Evolutionary conservation across 2,113 vertebrate species (phyloP).

Genomic region (Daboia siamensis): DNA sequence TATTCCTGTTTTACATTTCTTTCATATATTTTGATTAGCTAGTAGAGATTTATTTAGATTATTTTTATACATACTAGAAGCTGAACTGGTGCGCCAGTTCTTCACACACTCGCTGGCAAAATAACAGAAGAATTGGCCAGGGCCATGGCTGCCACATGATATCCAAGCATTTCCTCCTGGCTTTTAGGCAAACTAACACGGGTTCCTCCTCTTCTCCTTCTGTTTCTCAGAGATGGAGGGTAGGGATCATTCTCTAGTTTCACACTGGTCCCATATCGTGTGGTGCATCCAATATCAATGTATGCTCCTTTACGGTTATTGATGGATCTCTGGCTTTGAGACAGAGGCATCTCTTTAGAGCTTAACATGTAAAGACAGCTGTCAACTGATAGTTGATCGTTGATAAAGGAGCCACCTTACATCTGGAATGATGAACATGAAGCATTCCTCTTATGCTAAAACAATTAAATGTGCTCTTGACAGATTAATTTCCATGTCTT

Average conservation of each 20-base stretch:
- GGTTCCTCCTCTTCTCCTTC: not conserved
- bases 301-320: not conserved
- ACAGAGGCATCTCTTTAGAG: not conserved
- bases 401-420: conserved; percentile 47
- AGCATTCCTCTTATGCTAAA: conserved; percentile 62
- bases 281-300: not conserved
- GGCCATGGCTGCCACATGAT: not conserved
- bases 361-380: conserved; percentile 4
- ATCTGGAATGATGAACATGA: conserved; percentile 64
- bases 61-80: not conserved
- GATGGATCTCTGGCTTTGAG: not conserved
- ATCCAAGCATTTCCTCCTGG: not conserved
- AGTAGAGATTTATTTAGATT: not conserved
- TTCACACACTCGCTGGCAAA: not conserved
- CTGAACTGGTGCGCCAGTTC: not conserved
- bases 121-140: not conserved
- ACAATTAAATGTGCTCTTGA: conserved; percentile 56
- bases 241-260: not conserved
- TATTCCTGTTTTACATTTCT: not conserved
- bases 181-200: not conserved
- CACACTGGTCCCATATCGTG: not conserved
- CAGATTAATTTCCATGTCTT: conserved; percentile 61
- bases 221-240: not conserved
- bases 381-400: conserved; percentile 51
- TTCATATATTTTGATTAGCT: not conserved